phyloP scores from a whole-genome alignment of 1,140 invertebrate species.

The Hirudo medicinalis region DNA sequence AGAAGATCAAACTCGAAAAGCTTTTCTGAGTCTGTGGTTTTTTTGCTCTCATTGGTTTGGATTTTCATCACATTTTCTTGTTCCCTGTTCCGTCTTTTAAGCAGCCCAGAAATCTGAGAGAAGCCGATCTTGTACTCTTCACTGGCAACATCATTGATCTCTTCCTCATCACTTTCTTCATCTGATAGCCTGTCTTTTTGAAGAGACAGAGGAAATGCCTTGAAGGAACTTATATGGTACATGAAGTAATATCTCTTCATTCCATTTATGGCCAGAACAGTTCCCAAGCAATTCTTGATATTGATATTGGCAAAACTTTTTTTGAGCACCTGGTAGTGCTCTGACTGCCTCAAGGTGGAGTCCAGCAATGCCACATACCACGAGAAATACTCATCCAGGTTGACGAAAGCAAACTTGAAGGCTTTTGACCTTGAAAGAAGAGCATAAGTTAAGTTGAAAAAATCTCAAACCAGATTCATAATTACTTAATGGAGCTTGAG shows the following conservation, averaged over 20 bases:
- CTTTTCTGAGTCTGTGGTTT: constrained; percentile 25
- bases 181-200: background rate
- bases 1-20: constrained; percentile 59
- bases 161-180: constrained; percentile 15
- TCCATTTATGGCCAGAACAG: constrained; percentile 85
- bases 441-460: background rate
- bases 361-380: constrained; percentile 84
- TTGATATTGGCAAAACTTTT: constrained; percentile 70
- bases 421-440: constrained; percentile 64
- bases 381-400: constrained; percentile 70
- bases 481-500: background rate
- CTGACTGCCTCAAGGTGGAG: constrained; percentile 39
- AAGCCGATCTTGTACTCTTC: background rate
- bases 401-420: constrained; percentile 79
- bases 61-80: background rate
- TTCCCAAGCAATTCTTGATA: constrained; percentile 81
- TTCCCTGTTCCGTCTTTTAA: constrained; percentile 11
- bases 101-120: background rate
- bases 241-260: constrained; percentile 94
- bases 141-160: constrained; percentile 14
- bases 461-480: background rate
- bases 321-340: constrained; percentile 40
- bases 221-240: constrained; percentile 61
- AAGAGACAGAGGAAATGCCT: background rate
- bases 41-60: background rate